A percentile compares a stretch with the other conserved stretches of the same genome.
Conservation (phyloP, 30 jellyfish, hydroid and myxozoan species). For the Catostylus mosaicus region DNA sequence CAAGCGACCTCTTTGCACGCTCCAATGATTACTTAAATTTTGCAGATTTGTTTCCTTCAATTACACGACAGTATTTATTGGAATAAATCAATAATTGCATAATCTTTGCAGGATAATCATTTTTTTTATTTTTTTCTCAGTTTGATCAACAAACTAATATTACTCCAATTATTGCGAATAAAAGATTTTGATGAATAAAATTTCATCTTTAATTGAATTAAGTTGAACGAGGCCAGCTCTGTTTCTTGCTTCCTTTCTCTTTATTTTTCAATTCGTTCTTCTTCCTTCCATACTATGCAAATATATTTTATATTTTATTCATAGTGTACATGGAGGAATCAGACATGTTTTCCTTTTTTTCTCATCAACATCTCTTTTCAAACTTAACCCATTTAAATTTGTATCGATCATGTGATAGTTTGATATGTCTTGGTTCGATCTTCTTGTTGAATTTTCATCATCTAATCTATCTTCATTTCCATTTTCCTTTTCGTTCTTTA, state of each 20-base stretch:
- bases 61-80: background rate
- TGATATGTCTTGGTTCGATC: slow-evolving; percentile 14
- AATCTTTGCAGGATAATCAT: background rate
- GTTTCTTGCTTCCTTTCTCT: background rate
- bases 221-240: no score
- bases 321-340: slow-evolving; percentile 38
- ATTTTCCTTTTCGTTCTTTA: slow-evolving; percentile 32
- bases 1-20: slow-evolving; percentile 6
- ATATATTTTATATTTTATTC: no score
- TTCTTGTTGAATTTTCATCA: slow-evolving; percentile 40
- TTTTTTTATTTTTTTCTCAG: background rate
- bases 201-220: no score
- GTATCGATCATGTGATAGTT: slow-evolving; percentile 42
- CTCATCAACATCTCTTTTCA: slow-evolving; percentile 16
- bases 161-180: no score
- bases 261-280: background rate
- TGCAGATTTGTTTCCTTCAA: background rate
- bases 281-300: background rate
- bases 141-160: background rate
- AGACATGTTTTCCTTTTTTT: slow-evolving; percentile 8
- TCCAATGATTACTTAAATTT: background rate
- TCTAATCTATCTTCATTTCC: background rate
- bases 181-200: no score
- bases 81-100: background rate
- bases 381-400: slow-evolving; percentile 45